Base-by-base conservation (phyloP, 2,888 invertebrate genomes). In the Nomada fabriciana region DNA sequence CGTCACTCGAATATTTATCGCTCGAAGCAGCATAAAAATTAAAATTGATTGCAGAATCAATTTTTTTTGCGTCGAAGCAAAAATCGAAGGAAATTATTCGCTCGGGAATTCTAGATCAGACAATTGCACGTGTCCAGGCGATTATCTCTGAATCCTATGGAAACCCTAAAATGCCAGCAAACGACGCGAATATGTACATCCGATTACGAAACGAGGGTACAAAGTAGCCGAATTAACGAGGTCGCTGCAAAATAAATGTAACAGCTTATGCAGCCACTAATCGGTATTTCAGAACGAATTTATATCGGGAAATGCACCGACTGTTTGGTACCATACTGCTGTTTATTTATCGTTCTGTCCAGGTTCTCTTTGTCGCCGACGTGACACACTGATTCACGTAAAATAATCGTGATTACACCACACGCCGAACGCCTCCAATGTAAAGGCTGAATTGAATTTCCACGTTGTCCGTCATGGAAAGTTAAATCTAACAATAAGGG, bases 391-490 rank as follows among this genome's bases (percentile, higher is more conserved):
- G 7, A 36, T 36, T 0, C 36, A 36, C 36, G 36, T 5, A 7
- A 36, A 36, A 36, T 36, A 57, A 57, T 60, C 52, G 52, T 61
- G 25, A 60, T 61, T 67, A 55, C 52, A 36, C 55, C 47, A 57
- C 2, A 43, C 15, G 50, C 13, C n/a, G 47, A 52, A 20, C 52
- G 29, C 29, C 20, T 59, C 69, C 47, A 42, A 64, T 59, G n/a
- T 52, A 43, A 13, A 42, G 52, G 18, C 23, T 36, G 63, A 76
- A 85, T 82, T 65, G 63, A 67, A 76, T 86, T 83, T 65, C 71
- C 74, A 18, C 65, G 55, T 69, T 77, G 81, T 65, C 83, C 80
- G 76, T 86, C 84, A 74, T 67, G 76, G 80, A 36, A 77, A 74
- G 60, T 73, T 60, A 75, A 86, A 81, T 72, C 55, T 57, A 76